phyloP scores from a whole-genome alignment of 2,888 invertebrate genomes.

The Limenitis camilla region DNA sequence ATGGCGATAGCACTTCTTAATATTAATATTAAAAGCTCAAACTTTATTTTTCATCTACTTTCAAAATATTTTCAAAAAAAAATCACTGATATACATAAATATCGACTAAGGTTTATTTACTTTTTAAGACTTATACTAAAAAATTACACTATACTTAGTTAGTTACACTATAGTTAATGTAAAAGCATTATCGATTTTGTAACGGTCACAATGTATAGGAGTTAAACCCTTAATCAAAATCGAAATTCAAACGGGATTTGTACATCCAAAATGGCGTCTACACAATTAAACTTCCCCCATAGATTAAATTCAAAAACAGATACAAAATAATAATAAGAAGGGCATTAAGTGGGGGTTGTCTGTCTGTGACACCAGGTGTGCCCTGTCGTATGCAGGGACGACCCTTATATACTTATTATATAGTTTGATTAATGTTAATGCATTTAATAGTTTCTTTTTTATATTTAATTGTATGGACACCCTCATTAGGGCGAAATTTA shows the following conservation, averaged over 20 bases:
- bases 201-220: slow-evolving; percentile 18
- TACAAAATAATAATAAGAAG: slow-evolving; percentile 72
- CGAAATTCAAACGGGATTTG: slow-evolving; percentile 47
- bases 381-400: slow-evolving; percentile 47
- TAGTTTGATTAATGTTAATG: slow-evolving; percentile 51
- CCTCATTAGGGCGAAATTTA: slow-evolving; percentile 3
- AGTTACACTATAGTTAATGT: no score
- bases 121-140: no score
- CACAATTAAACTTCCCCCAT: slow-evolving; percentile 69
- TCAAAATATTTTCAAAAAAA: no score
- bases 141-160: no score
- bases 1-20: no score
- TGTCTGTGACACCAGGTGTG: slow-evolving; percentile 58
- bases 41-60: no score
- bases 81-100: no score
- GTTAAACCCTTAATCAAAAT: slow-evolving; percentile 13
- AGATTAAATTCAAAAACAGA: slow-evolving; percentile 71
- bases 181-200: neutral
- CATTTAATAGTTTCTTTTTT: slow-evolving; percentile 21
- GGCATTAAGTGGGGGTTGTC: slow-evolving; percentile 48
- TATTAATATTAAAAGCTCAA: no score
- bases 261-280: slow-evolving; percentile 66
- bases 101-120: no score
- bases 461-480: slow-evolving; percentile 16
- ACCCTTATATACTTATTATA: slow-evolving; percentile 54